phyloP scores from a whole-genome alignment of 2,888 invertebrate genomes.

The Apamea anceps region DNA sequence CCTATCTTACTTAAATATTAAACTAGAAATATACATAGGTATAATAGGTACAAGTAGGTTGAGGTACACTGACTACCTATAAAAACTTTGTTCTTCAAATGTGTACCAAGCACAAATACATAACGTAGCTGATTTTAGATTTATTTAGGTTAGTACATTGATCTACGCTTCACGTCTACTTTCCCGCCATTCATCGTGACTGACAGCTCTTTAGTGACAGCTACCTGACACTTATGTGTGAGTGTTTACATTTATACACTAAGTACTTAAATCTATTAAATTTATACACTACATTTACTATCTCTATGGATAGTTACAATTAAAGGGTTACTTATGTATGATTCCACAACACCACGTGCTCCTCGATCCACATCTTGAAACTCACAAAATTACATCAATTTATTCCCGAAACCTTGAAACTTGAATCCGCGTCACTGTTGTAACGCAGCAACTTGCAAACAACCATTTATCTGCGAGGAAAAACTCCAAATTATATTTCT shows the following conservation, averaged over 20 bases:
- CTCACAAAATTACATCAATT: slow-evolving; percentile 63
- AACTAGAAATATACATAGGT: not conserved
- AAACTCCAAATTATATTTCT: slow-evolving; percentile 76
- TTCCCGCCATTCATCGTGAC: not conserved
- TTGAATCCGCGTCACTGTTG: slow-evolving; percentile 67
- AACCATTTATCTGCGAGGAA: slow-evolving; percentile 74
- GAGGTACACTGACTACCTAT: not conserved
- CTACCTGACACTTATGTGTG: not conserved
- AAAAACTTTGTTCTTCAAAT: not conserved
- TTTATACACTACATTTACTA: not conserved
- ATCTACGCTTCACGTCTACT: not conserved
- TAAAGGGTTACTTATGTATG: not conserved
- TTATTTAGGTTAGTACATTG: not conserved
- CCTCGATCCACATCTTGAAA: slow-evolving; percentile 47
- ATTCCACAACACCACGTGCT: slow-evolving; percentile 18
- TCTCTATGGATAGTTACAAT: not conserved
- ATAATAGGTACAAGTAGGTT: not conserved
- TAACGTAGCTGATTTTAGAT: not conserved
- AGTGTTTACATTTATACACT: too few relatives aligned
- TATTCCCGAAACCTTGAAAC: slow-evolving; percentile 68
- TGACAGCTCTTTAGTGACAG: not conserved
- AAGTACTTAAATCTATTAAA: not conserved
- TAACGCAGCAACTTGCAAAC: slow-evolving; percentile 74
- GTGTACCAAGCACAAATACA: not conserved
- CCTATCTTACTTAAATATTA: not conserved